phyloP scores from a whole-genome alignment of 2,113 vertebrate species.

The Bostrychus sinensis region DNA sequence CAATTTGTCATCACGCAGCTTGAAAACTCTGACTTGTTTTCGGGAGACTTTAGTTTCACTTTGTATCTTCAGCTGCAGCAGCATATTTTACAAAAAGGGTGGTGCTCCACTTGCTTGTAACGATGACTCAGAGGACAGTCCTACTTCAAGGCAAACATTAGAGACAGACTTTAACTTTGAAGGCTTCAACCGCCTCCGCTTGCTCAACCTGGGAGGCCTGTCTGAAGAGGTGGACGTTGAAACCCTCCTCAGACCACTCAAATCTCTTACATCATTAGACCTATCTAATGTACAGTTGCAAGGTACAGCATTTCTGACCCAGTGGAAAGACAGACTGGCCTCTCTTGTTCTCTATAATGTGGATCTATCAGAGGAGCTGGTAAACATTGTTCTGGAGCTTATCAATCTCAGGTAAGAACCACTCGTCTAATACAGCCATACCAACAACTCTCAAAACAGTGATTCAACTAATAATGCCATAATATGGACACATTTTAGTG shows the following conservation, averaged over 20 bases:
- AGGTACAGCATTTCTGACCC: conserved; percentile 86
- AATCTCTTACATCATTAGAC: conserved; percentile 87
- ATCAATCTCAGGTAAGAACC: conserved; percentile 86
- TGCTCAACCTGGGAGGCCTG: conserved; percentile 92
- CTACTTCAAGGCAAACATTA: conserved; percentile 84
- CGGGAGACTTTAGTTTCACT: conserved; percentile 90
- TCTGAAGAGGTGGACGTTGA: conserved; percentile 88
- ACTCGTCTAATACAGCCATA: too few species aligned
- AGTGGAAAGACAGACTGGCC: conserved; percentile 93
- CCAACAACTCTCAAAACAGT: background rate
- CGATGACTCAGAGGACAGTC: conserved; percentile 86
- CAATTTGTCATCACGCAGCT: conserved; percentile 90
- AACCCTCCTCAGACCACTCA: conserved; percentile 85
- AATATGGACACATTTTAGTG: too few species aligned
- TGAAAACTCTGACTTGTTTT: conserved; percentile 89
- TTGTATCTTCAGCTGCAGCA: conserved; percentile 92
- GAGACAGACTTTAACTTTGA: conserved; percentile 93
- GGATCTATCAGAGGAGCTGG: conserved; percentile 92
- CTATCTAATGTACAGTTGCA: conserved; percentile 89
- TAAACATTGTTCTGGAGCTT: conserved; percentile 87
- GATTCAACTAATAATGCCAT: background rate
- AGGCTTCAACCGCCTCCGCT: conserved; percentile 89
- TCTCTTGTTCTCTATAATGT: conserved; percentile 97
- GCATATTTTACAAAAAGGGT: conserved; percentile 88
- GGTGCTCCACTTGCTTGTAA: conserved; percentile 86